Base-by-base conservation (phyloP, 1,140 invertebrate genomes). In the Vanessa atalanta region DNA sequence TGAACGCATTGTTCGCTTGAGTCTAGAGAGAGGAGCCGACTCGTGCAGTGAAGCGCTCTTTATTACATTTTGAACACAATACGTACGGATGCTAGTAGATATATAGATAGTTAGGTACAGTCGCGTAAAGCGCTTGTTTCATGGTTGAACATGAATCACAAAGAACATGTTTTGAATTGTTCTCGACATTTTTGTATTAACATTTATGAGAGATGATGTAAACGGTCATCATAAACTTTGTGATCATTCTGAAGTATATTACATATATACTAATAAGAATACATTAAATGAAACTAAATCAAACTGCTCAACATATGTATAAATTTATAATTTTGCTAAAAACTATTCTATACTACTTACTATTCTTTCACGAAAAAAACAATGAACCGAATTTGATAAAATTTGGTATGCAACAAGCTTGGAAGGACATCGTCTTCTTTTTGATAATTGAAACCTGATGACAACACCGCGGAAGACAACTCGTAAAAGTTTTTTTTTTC, bases 61-160 rank as follows among this genome's bases (percentile, higher is more conserved):
- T 85, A 84, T 86, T 87, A 87, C 85, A 85, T 84, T 82, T 76
- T 72, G 79, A 80, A 80, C 77, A 84, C 85, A 88, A 86, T 85
- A 64, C 65, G 55, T 43, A 64, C 61, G 15, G 60, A 47, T 48
- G 64, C 55, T 37, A 26, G 11, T 61, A 63, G 65, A 48, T 68
- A 53, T 55, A 47, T 61, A 67, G 71, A 15, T 43, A 50, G 51
- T 20, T 76, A 78, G 50, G 77, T 81, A 79, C 79, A 67, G 72
- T 81, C 71, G 73, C 65, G 65, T 67, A 43, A 57, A 68, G 43
- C 64, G 55, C 50, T 68, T 72, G 69, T 63, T 72, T 71, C 13
- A 55, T 63, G 63, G 55, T 57, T 47, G 67, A 53, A 65, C 67
- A 51, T 65, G 68, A 61, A 65, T 64, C 69, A 76, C 65, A 72